Percentiles rank a stretch among this genome's conserved stretches.
Evolutionary conservation across 1,140 invertebrate genomes (phyloP).

Genomic region (Platyscapa corneri): DNA sequence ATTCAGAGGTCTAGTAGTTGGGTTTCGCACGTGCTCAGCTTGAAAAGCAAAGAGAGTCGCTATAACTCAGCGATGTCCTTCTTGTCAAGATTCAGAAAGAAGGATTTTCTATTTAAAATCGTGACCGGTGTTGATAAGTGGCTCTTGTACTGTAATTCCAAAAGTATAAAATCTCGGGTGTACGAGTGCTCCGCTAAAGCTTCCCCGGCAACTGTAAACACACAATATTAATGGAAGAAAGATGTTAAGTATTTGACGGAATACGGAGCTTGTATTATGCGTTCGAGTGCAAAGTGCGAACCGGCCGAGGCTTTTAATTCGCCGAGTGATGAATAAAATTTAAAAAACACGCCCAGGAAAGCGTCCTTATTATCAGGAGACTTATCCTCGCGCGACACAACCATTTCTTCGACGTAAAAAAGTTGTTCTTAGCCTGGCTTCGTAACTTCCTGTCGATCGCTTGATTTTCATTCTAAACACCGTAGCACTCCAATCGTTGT

Average conservation of each 20-base stretch:
- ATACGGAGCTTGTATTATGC: neutral
- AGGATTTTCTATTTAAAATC: conserved; percentile 21
- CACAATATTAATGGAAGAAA: neutral
- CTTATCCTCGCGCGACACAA: too few species aligned
- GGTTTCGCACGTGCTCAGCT: neutral
- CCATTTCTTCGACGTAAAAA: too few species aligned
- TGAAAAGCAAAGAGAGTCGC: neutral
- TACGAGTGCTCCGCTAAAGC: neutral
- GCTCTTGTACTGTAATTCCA: neutral
- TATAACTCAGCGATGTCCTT: conserved; percentile 20
- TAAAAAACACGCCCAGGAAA: too few species aligned
- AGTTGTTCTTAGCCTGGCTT: too few species aligned
- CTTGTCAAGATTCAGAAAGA: conserved; percentile 23
- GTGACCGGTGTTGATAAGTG: conserved; percentile 10
- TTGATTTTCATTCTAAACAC: too few species aligned
- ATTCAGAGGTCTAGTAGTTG: conserved; percentile 10
- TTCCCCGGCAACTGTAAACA: neutral
- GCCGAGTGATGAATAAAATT: too few species aligned
- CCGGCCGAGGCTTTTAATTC: too few species aligned
- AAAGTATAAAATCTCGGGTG: conserved; percentile 4
- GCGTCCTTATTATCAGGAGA: too few species aligned
- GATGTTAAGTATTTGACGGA: neutral
- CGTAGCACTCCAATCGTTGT: too few species aligned
- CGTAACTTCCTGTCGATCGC: too few species aligned
- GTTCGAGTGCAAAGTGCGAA: neutral